Evolutionary conservation across 2,888 invertebrate genomes (phyloP).

Genomic region (Rhagium mordax): DNA sequence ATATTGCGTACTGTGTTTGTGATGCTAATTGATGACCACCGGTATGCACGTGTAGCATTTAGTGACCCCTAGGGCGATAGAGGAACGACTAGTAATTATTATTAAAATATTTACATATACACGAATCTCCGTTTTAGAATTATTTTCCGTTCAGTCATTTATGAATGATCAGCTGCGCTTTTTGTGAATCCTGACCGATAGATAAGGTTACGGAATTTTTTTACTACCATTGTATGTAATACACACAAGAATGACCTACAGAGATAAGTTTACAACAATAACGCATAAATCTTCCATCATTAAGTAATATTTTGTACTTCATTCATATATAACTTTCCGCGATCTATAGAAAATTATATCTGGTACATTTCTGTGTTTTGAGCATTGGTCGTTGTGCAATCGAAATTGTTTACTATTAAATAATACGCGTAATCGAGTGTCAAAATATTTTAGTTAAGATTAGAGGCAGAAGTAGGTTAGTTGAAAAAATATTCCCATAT

Average conservation of each 20-base stretch:
- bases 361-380: background rate
- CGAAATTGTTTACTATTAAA: slow-evolving; percentile 14
- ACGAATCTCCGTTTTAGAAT: no score
- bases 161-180: background rate
- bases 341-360: background rate
- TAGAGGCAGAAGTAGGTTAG: slow-evolving; percentile 18
- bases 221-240: background rate
- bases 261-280: background rate
- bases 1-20: no score
- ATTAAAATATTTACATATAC: no score
- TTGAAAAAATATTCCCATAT: background rate
- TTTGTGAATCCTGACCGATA: background rate
- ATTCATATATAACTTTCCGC: background rate
- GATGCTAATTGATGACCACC: no score
- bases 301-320: background rate
- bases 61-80: no score
- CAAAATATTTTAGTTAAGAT: slow-evolving; percentile 17
- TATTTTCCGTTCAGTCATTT: no score
- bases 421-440: background rate
- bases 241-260: background rate
- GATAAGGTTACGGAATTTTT: background rate
- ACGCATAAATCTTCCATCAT: background rate
- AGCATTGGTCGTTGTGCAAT: slow-evolving; percentile 2
- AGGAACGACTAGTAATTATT: no score
- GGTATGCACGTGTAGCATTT: no score